phyloP scores from a whole-genome alignment of 2,797 vertebrate species.

The Babyrousa celebensis region DNA sequence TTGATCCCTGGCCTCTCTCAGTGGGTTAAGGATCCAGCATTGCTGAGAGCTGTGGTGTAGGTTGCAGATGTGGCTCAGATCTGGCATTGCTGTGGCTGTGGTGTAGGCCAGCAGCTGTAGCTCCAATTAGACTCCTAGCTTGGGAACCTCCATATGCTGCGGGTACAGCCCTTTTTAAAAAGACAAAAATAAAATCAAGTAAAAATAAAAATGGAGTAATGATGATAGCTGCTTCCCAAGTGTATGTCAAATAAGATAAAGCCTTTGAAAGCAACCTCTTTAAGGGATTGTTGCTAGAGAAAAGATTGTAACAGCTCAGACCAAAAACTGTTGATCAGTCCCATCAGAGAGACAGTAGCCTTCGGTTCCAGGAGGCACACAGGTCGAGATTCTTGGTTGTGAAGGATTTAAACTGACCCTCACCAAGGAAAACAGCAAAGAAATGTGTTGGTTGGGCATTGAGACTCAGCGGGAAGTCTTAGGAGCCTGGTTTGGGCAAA shows the following conservation, averaged over 20 bases:
- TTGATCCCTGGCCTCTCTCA: too few species aligned
- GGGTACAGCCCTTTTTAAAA: too few species aligned
- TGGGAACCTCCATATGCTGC: too few species aligned
- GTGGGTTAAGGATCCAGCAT: too few species aligned
- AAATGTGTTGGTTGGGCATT: not conserved
- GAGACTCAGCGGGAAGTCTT: not conserved
- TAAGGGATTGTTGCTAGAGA: not conserved
- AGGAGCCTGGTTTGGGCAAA: not conserved
- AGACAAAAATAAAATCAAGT: too few species aligned
- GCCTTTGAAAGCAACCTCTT: not conserved
- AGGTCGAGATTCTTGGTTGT: not conserved
- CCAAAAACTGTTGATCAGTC: not conserved
- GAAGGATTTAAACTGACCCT: not conserved
- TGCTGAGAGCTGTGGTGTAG: too few species aligned
- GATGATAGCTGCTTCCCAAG: not conserved
- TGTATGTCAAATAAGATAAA: not conserved
- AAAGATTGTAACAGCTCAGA: not conserved
- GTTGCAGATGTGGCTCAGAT: too few species aligned
- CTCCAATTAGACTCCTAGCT: too few species aligned
- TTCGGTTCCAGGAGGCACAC: not conserved
- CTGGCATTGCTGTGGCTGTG: too few species aligned
- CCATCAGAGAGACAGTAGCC: not conserved
- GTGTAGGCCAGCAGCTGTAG: too few species aligned
- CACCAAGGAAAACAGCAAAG: constrained; percentile 11
- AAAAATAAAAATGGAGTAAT: not conserved